Percentiles rank a stretch among this genome's conserved stretches.
phyloP scores from a whole-genome alignment of 92 coral and sea anemone genomes.

The Plumapathes pennacea region DNA sequence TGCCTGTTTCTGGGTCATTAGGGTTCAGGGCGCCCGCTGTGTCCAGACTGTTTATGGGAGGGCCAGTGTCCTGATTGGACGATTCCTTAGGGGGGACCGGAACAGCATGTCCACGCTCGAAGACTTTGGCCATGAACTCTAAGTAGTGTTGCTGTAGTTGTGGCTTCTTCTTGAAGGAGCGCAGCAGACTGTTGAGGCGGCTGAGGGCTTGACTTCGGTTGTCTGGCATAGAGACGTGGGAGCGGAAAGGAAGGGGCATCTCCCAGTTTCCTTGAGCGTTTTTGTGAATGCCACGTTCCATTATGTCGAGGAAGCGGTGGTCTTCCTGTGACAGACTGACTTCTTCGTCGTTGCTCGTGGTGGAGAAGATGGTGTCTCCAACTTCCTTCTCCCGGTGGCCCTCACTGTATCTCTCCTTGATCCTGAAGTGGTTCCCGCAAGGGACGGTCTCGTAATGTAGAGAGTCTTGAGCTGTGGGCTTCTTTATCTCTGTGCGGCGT shows the following conservation, averaged over 20 bases:
- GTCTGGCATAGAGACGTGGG: constrained; percentile 16
- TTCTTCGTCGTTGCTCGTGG: constrained; percentile 22
- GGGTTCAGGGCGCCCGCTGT: no score
- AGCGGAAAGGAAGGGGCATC: constrained; percentile 40
- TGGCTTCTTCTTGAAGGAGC: constrained; percentile 5
- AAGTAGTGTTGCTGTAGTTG: constrained; percentile 29
- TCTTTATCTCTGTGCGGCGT: constrained; percentile 5
- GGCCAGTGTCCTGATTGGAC: no score
- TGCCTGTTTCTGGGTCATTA: no score
- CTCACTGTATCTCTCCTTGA: constrained; percentile 9
- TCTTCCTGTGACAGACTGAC: constrained; percentile 19
- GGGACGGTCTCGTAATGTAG: no score
- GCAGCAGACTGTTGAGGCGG: not conserved
- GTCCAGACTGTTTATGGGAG: no score
- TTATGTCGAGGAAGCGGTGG: constrained; percentile 11
- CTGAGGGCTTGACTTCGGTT: constrained; percentile 4
- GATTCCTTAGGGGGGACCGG: constrained; percentile 9
- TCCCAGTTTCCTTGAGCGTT: constrained; percentile 29
- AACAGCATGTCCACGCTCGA: constrained; percentile 20
- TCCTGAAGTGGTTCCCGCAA: constrained; percentile 25
- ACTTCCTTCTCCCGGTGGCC: not conserved
- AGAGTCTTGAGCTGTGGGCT: no score
- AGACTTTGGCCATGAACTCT: constrained; percentile 20
- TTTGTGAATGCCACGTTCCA: constrained; percentile 20
- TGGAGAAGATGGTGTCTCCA: constrained; percentile 19